phyloP scores from a whole-genome alignment of 2,113 vertebrate species.

The Spizaetus ornatus region DNA sequence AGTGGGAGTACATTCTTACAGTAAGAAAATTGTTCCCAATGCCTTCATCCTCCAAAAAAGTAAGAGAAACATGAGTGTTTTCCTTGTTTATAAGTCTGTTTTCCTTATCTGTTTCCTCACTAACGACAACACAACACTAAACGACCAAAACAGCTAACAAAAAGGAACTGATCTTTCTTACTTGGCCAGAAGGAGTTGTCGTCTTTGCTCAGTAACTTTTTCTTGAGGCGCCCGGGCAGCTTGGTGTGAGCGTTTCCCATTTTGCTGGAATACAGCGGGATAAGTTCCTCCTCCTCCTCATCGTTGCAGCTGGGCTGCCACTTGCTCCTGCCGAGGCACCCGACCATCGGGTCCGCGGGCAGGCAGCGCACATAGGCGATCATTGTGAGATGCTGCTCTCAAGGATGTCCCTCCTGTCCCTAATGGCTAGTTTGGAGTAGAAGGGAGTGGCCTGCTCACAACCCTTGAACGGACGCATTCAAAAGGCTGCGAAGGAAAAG shows the following conservation, averaged over 20 bases:
- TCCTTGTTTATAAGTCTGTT: not conserved
- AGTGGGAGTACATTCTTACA: not conserved
- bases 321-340: conserved; percentile 77
- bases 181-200: conserved; percentile 80
- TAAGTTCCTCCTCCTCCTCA: conserved; percentile 71
- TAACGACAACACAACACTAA: not conserved
- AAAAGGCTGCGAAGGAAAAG: not conserved
- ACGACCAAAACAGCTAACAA: not conserved
- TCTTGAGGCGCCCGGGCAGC: conserved; percentile 67
- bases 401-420: conserved; percentile 65
- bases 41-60: not conserved
- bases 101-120: not conserved
- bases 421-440: conserved; percentile 45
- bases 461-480: not conserved
- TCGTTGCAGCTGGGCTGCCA: conserved; percentile 73
- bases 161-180: conserved; percentile 61
- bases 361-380: conserved; percentile 82
- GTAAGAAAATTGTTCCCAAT: not conserved
- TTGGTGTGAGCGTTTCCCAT: conserved; percentile 79
- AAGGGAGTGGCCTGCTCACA: conserved; percentile 60
- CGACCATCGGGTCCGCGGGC: conserved; percentile 74
- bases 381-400: conserved; percentile 72
- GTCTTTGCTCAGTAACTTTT: conserved; percentile 77
- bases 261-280: conserved; percentile 61
- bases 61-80: not conserved